Base-by-base conservation (phyloP, 2,888 invertebrate species). In the Pterobdella sp. region DNA sequence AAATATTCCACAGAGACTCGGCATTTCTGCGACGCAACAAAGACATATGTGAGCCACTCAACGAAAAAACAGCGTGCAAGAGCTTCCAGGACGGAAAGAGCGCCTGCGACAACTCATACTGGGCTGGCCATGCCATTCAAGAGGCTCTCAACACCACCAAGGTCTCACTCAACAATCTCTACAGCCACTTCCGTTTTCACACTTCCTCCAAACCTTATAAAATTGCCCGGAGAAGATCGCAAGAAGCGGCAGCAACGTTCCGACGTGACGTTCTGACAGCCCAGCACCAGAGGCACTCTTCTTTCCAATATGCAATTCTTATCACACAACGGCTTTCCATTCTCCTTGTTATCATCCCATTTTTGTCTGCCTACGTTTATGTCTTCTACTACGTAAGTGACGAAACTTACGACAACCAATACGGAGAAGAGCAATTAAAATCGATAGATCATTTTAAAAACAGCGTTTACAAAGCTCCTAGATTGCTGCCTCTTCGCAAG, bases 71-170 rank as follows among this genome's bases (percentile, higher is more conserved):
- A 37, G 31, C 49, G n/a, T 68, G 68, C 68, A 36, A 42, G 26
- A 37, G 22, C 26, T 31, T 42, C n/a, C 14, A 26, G 4, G 42
- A 68, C 4, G 7, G n/a, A 35, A 22, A 26, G n/a, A 42, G 35
- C 22, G 49, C 35, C 26, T 68, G 68, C 42, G n/a, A 68, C 10
- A 31, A n/a, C n/a, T 22, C 68, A 7, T 7, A 34, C 7, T 68
- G 68, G 68, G 68, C 49, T n/a, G 68, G 68, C 18, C n/a, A 68
- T n/a, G 68, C 68, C 35, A 68, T 68, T n/a, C 68, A 68, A 42
- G 68, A 68, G 35, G 68, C 68, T n/a, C 34, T 68, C 14, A 68
- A 68, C 35, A 22, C n/a, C 14, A 68, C 68, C 4, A n/a, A 42
- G 31, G 31, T 26, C n/a, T 31, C 68, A 4, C 22, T 68, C 37